phyloP scores from a whole-genome alignment of 1,140 invertebrate genomes.

The Drosophila prosaltans region DNA sequence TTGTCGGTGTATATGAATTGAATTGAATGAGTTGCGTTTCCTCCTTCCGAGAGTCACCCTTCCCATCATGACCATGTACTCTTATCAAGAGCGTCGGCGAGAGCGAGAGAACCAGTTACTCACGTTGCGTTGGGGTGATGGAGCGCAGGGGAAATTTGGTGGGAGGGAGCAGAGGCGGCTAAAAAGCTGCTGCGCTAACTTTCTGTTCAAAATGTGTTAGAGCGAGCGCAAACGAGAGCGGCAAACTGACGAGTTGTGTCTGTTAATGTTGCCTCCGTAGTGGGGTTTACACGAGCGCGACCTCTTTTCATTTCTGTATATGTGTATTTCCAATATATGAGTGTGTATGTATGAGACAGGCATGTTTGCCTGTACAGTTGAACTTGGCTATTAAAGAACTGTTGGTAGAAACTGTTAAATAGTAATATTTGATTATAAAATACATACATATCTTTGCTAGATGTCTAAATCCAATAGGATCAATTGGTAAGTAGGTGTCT shows the following conservation, averaged over 20 bases:
- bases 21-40: conserved; percentile 73
- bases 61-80: conserved; percentile 5
- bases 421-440: not conserved
- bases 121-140: not conserved
- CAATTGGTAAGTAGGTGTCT: too few relatives aligned
- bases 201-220: conserved; percentile 65
- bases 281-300: conserved; percentile 78
- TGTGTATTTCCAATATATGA: conserved; percentile 9
- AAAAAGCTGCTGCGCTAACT: conserved; percentile 70
- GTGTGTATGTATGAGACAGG: conserved; percentile 5
- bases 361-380: conserved; percentile 62
- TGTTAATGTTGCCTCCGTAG: conserved; percentile 42
- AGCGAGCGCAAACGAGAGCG: conserved; percentile 77
- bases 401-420: not conserved
- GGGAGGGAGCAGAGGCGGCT: conserved; percentile 13
- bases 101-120: conserved; percentile 53
- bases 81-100: conserved; percentile 50
- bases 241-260: conserved; percentile 50
- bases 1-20: conserved; percentile 63
- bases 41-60: not conserved
- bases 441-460: not conserved
- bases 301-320: conserved; percentile 60
- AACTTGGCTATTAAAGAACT: conserved; percentile 46
- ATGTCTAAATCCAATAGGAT: too few relatives aligned
- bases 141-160: conserved; percentile 7